Base-by-base conservation (phyloP, 2,113 vertebrate species). In the Ornithorhynchus anatinus region DNA sequence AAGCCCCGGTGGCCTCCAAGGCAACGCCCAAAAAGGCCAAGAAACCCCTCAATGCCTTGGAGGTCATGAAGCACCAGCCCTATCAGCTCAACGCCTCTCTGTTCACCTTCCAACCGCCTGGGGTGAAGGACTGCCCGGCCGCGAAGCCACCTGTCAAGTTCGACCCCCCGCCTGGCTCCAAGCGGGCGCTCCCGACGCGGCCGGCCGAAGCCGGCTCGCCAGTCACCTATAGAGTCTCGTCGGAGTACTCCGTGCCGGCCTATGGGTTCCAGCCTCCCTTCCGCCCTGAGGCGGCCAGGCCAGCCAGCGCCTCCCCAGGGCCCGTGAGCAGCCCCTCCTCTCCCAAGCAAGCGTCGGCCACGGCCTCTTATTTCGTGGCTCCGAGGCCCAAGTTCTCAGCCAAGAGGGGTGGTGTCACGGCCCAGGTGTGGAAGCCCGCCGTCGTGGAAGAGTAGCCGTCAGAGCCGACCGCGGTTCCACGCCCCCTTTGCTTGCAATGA, bases 21-120 rank as follows among this genome's bases (percentile, higher is more conserved):
- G 76, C 48, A 6, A 72, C 92, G 64, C 94, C 89, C 86, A 87
- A 93, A 78, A 89, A 94, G 93, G 84, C 94, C 53, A 95, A 93
- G 63, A 99, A 99, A 90, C 91, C 92, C 23, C 95, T 99, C 53
- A 96, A 94, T 77, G 91, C 95, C 59, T 76, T 99, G 79, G 96
- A 99, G 80, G 96, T 99, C 66, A 99, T 99, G 98, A 99, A 98
- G 79, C 97, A 98, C 84, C 95, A 98, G 22, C 97, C 97, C 0
- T 99, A 99, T 70, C 97, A 99, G 82, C 93, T 99, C 2, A 95
- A 94, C 27, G 92, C 97, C 2, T 96, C 97, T 51, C 91, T 99
- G 84, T 99, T 99, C 89, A 97, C 94, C 38, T 99, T 93, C 87
- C 96, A 97, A 27, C 93, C 97, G 80, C 95, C 94, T 15, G 95